These are phyloP conservation scores for Orthosia cruda DNA, from an alignment of 2,888 invertebrate species.

Conservation along the genomic window DNA sequence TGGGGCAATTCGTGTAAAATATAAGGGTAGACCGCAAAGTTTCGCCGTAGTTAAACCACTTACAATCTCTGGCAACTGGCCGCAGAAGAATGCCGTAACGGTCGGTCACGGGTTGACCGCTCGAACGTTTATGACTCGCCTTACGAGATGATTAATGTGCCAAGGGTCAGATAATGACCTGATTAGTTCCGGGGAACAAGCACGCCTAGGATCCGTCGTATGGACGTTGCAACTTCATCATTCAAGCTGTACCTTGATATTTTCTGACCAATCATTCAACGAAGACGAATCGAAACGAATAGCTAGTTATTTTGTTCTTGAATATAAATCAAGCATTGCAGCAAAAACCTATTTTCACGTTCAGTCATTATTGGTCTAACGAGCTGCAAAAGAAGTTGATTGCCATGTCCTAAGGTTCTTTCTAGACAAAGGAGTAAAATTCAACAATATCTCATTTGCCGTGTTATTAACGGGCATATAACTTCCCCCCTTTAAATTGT, in stretches of 20 bases:
- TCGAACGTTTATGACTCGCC: conserved; percentile 64
- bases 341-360: neutral
- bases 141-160: conserved; percentile 64
- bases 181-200: conserved; percentile 60
- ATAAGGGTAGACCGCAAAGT: conserved; percentile 79
- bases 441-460: conserved; percentile 34
- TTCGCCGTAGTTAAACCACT: conserved; percentile 76
- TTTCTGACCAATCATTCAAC: conserved; percentile 26
- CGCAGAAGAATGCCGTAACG: conserved; percentile 75
- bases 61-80: conserved; percentile 71
- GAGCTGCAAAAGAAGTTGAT: conserved; percentile 14
- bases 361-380: conserved; percentile 5
- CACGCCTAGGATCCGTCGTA: conserved; percentile 30
- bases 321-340: neutral
- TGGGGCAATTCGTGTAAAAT: conserved; percentile 67
- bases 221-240: conserved; percentile 36
- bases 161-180: conserved; percentile 67
- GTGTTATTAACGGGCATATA: conserved; percentile 48
- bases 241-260: conserved; percentile 14
- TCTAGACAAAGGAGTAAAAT: conserved; percentile 27
- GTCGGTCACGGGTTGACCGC: conserved; percentile 43
- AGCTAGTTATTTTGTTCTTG: neutral
- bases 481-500: conserved; percentile 63
- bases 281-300: too few relatives aligned
- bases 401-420: neutral